Evolutionary conservation across 2,797 vertebrate genomes (phyloP).

Genomic region (Glyptemys insculpta): DNA sequence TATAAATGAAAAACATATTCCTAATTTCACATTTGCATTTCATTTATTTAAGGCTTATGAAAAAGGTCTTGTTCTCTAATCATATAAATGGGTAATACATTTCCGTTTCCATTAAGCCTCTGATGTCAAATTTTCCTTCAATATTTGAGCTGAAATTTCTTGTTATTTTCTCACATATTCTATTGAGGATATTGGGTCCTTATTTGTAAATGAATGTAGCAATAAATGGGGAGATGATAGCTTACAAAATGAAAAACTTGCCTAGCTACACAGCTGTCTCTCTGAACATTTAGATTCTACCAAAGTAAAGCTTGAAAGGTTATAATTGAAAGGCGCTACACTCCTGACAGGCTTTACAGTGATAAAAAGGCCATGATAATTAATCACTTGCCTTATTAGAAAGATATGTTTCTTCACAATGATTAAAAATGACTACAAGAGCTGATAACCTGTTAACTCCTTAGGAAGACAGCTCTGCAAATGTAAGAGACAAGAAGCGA

Average conservation of each 20-base stretch:
- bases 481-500: constrained; percentile 47
- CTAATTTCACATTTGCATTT: constrained; percentile 60
- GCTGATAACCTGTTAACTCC: constrained; percentile 41
- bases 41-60: constrained; percentile 50
- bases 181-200: not conserved
- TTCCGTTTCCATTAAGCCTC: constrained; percentile 39
- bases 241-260: constrained; percentile 4
- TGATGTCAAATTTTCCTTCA: constrained; percentile 47
- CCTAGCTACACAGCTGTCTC: not conserved
- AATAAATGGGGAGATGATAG: not conserved
- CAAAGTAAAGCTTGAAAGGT: constrained; percentile 15
- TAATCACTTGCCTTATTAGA: constrained; percentile 65
- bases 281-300: not conserved
- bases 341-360: constrained; percentile 13
- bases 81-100: constrained; percentile 26
- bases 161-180: not conserved
- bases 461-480: constrained; percentile 28
- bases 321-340: constrained; percentile 43
- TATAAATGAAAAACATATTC: constrained; percentile 64
- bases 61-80: constrained; percentile 42
- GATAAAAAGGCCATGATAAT: constrained; percentile 34
- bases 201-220: constrained; percentile 39
- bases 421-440: constrained; percentile 66
- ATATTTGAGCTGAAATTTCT: constrained; percentile 4
- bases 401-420: constrained; percentile 45